Evolutionary conservation across 2,888 invertebrate species (phyloP).

Genomic region (Octonoba sinensis): DNA sequence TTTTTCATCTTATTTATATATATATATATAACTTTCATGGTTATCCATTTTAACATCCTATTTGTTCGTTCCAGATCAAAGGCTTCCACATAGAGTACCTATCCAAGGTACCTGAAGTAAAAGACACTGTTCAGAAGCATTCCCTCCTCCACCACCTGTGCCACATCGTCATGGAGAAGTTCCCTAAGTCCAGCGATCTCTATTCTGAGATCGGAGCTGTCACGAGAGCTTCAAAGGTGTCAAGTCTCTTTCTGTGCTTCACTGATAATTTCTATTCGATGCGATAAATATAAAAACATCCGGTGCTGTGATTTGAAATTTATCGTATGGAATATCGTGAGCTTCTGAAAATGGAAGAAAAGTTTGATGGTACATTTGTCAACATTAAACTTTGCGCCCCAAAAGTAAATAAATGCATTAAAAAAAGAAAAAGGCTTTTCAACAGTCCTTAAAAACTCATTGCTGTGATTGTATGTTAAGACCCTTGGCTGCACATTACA

Average conservation of each 20-base stretch:
- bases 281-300: no score
- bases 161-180: constrained; percentile 97
- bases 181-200: constrained; percentile 87
- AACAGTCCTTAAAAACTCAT: no score
- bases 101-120: constrained; percentile 94
- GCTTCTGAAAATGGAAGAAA: no score
- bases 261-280: neutral
- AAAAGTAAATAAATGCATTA: no score
- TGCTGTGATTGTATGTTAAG: no score
- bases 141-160: constrained; percentile 96
- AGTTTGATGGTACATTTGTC: no score
- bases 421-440: no score
- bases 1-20: neutral
- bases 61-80: constrained; percentile 76
- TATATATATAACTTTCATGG: neutral
- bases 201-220: constrained; percentile 87
- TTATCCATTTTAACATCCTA: neutral
- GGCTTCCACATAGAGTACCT: constrained; percentile 98
- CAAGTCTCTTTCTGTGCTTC: neutral
- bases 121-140: constrained; percentile 99
- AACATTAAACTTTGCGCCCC: no score
- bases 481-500: no score
- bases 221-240: constrained; percentile 81
- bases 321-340: no score
- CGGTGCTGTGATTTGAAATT: no score